phyloP scores from a whole-genome alignment of 2,797 vertebrate species.

The Orestias chungarensis region DNA sequence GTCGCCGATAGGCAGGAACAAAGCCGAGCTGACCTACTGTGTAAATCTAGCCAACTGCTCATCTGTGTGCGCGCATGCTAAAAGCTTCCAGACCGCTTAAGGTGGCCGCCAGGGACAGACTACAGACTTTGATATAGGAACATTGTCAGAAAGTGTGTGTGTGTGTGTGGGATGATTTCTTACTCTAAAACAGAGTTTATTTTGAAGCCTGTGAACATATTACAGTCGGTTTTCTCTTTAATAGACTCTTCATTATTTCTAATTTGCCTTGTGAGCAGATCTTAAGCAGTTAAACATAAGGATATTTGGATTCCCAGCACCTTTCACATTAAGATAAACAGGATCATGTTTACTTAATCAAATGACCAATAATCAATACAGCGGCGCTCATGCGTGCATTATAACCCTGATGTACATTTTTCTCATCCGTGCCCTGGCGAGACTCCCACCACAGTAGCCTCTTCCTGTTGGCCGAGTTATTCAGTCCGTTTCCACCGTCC shows the following conservation, averaged over 20 bases:
- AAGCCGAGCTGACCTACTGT: conserved; percentile 61
- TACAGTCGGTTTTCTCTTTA: conserved; percentile 5
- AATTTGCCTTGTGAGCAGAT: conserved; percentile 8
- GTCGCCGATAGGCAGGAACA: conserved; percentile 72
- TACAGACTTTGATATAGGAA: conserved; percentile 55
- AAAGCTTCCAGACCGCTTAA: conserved; percentile 75
- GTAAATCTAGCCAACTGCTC: conserved; percentile 72
- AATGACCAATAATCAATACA: conserved; percentile 16
- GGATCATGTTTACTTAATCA: conserved; percentile 7
- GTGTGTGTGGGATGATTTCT: conserved; percentile 6
- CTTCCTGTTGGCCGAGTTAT: conserved; percentile 84
- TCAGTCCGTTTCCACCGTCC: conserved; percentile 71
- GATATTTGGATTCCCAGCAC: conserved; percentile 6
- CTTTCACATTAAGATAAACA: not conserved
- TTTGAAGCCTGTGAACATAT: conserved; percentile 5
- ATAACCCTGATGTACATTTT: conserved; percentile 75
- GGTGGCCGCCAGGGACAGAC: conserved; percentile 55
- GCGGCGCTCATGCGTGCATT: conserved; percentile 1
- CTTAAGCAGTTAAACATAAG: not conserved
- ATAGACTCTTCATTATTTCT: too few species aligned
- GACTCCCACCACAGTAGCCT: conserved; percentile 90
- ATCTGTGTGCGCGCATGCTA: conserved; percentile 56
- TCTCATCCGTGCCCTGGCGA: conserved; percentile 90
- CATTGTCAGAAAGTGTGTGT: conserved; percentile 56
- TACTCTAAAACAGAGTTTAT: conserved; percentile 27